Percentiles rank a stretch among this genome's conserved stretches.
Conservation (phyloP, 2,797 vertebrate genomes). For the Pantherophis vulpinus region DNA sequence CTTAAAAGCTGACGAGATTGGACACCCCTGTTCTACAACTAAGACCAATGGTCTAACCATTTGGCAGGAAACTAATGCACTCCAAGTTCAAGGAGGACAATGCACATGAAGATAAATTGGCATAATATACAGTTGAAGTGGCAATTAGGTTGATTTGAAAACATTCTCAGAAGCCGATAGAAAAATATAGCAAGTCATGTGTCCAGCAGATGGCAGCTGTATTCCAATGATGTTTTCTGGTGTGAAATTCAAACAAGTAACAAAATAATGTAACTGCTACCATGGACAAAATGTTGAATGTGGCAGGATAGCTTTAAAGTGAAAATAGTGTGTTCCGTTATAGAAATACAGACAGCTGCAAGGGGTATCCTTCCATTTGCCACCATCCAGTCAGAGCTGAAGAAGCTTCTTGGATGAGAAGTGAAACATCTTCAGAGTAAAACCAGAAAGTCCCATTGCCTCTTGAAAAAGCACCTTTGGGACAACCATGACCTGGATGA, state of each 20-base stretch:
- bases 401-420: no score
- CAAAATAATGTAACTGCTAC: neutral
- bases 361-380: no score
- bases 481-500: no score
- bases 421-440: no score
- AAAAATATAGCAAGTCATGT: neutral
- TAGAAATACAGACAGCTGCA: neutral
- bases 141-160: neutral
- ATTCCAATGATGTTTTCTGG: neutral
- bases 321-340: neutral
- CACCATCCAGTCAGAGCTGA: no score
- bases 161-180: neutral
- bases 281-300: neutral
- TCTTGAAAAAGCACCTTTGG: no score
- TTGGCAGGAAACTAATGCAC: neutral
- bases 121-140: no score
- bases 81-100: neutral
- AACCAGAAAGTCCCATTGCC: no score
- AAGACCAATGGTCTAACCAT: neutral
- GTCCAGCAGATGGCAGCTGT: conserved; percentile 22
- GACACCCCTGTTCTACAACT: no score
- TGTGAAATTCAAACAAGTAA: neutral
- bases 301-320: neutral
- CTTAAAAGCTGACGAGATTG: no score
- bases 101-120: neutral